A percentile compares a stretch with the other conserved stretches of the same genome.
These are phyloP conservation scores for Glossophaga mutica DNA, from an alignment of 2,797 vertebrate species.

Conservation along the genomic window DNA sequence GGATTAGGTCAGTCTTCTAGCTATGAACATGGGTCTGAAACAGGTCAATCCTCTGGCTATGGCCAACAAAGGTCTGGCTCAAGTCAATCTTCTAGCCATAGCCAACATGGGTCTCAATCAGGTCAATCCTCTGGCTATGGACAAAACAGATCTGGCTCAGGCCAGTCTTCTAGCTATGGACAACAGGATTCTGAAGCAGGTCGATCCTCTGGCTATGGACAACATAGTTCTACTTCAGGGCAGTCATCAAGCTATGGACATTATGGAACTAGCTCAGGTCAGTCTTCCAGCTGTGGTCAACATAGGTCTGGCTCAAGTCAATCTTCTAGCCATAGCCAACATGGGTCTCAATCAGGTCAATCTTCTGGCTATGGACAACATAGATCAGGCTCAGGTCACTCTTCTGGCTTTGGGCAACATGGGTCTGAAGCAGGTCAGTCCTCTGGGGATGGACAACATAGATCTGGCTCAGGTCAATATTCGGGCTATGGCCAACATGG, in stretches of 20 bases:
- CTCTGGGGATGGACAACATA: too few relatives aligned
- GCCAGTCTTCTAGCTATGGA: too few relatives aligned
- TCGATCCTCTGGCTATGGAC: background rate
- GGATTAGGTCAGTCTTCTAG: background rate
- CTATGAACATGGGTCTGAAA: too few relatives aligned
- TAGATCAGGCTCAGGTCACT: background rate
- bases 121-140: too few relatives aligned
- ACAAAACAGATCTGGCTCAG: too few relatives aligned
- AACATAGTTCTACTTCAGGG: rapidly evolving
- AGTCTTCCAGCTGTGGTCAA: background rate
- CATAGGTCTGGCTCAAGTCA: background rate
- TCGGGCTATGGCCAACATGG: too few relatives aligned
- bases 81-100: too few relatives aligned
- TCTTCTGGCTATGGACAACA: background rate
- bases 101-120: background rate
- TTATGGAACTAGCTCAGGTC: background rate
- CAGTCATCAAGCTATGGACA: background rate
- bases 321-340: background rate
- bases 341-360: background rate
- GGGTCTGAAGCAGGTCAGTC: background rate
- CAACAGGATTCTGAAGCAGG: background rate
- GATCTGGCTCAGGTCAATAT: too few relatives aligned
- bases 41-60: too few relatives aligned
- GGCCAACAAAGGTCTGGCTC: too few relatives aligned
- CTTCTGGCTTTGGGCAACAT: background rate